Evolutionary conservation across 2,888 invertebrate species (phyloP).

Genomic region (Sipha maydis): DNA sequence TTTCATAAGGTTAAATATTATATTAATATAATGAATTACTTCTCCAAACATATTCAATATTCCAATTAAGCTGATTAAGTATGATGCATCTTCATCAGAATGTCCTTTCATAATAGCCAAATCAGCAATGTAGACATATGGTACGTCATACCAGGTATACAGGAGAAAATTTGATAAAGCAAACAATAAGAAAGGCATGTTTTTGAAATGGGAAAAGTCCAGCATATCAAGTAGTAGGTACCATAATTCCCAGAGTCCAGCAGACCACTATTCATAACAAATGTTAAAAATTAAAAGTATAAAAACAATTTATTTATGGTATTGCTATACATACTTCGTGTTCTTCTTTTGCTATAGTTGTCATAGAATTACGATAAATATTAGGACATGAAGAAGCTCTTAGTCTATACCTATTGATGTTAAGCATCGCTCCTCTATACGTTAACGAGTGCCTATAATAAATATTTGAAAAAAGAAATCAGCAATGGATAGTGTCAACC

Average conservation of each 20-base stretch:
- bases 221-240: conserved; percentile 80
- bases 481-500: neutral
- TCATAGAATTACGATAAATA: conserved; percentile 87
- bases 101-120: conserved; percentile 77
- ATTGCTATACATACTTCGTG: conserved; percentile 67
- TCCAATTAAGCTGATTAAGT: conserved; percentile 87
- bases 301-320: neutral
- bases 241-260: conserved; percentile 81
- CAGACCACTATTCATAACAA: conserved; percentile 72
- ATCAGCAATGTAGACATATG: conserved; percentile 90
- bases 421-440: conserved; percentile 86
- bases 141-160: conserved; percentile 93
- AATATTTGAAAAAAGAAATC: neutral
- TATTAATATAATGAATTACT: conserved; percentile 70
- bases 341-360: conserved; percentile 84
- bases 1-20: neutral
- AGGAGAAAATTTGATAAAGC: conserved; percentile 88
- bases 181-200: conserved; percentile 79
- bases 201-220: conserved; percentile 83
- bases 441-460: conserved; percentile 77
- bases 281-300: conserved; percentile 25
- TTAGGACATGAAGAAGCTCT: conserved; percentile 91
- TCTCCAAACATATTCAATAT: conserved; percentile 89
- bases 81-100: conserved; percentile 78
- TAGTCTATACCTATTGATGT: conserved; percentile 82